These are phyloP conservation scores for Zaprionus bogoriensis DNA, from an alignment of 2,888 invertebrate species.

Conservation along the genomic window DNA sequence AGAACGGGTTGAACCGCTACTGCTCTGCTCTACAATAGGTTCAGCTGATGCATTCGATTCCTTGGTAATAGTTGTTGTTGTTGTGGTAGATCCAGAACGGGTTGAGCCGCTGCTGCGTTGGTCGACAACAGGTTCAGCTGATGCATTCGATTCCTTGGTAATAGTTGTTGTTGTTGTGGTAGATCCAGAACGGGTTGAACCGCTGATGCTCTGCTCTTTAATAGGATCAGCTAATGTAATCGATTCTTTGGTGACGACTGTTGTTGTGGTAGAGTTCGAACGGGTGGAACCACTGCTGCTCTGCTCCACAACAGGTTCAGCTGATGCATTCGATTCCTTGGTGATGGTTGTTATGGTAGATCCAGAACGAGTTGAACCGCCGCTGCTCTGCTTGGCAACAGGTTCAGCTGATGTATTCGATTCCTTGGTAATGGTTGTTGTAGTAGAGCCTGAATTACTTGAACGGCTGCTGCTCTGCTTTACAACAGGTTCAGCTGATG, in stretches of 20 bases:
- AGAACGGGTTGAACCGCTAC: neutral
- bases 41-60: neutral
- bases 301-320: neutral
- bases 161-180: conserved; percentile 4
- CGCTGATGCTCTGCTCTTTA: neutral
- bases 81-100: neutral
- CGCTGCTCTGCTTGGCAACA: neutral
- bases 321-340: neutral
- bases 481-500: neutral
- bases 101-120: neutral
- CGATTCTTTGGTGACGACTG: neutral
- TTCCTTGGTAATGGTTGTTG: conserved; percentile 1
- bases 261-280: conserved; percentile 3
- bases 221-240: neutral
- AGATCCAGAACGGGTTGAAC: neutral
- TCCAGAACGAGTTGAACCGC: neutral
- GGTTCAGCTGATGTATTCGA: neutral
- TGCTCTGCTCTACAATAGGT: neutral
- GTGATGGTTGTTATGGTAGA: conserved; percentile 3
- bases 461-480: neutral
- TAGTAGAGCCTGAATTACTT: conserved; percentile 3
- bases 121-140: neutral
- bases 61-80: neutral
- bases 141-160: neutral
- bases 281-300: neutral